Evolutionary conservation across 2,113 vertebrate species (phyloP), one percentile per base, ranked within the genome.

Genomic region (Eidolon helvum): DNA sequence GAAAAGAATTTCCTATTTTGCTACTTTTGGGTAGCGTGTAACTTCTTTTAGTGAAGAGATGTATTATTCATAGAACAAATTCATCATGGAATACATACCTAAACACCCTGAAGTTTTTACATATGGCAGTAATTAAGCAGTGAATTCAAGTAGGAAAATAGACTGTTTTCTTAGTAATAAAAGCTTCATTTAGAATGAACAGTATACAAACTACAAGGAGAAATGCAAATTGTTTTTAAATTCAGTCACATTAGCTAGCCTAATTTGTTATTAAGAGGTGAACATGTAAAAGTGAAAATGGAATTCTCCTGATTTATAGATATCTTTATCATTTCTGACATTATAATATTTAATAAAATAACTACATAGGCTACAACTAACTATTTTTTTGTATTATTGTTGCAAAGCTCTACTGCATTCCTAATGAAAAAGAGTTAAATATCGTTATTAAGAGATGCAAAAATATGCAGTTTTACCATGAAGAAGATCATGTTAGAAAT

Each of bases 381-480:
- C 33, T 50, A 16, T 16, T 84, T 21, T 74, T 97, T 55, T 95
- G 11, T 57, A 90, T 90, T 97, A 88, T 78, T 77, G 86, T 21
- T 72, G 53, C 26, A 94, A 92, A 66, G 72, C 65, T 85, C 79
- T 78, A 91, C 82, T 93, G 87, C 38, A 96, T 97, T 96, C 12
- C 80, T 98, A 97, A 96, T 89, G 87, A 79, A 95, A 97, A 87
- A 97, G 65, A 83, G 24, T 97, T 98, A 95, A 97, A n/a, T 98
- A 91, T 87, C 85, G 87, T 92, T 97, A 96, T 80, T 92, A 79
- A 98, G 87, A 98, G 97, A 98, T 98, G 97, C 92, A 98, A 98
- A 98, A 98, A 97, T 97, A 98, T 98, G 96, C 97, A 98, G 96
- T 97, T 98, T 96, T 96, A 97, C 95, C 98, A 95, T 77, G 77